phyloP scores from a whole-genome alignment of 2,113 vertebrate species.

The Sebastes fasciatus region DNA sequence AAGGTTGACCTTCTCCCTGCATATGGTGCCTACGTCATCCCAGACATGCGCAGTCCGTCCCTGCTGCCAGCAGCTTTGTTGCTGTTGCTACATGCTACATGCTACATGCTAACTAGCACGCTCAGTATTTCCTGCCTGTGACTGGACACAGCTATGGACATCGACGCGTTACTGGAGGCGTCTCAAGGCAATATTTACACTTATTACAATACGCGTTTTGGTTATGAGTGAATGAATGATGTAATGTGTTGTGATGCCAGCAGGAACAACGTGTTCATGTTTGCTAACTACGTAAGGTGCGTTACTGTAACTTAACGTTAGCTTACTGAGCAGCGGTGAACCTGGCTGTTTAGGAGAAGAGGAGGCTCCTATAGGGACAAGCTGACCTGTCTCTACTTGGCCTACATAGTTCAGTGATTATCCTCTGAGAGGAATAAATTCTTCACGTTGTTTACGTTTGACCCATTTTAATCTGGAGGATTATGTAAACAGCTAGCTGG shows the following conservation, averaged over 20 bases:
- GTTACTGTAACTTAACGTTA: slow-evolving; percentile 44
- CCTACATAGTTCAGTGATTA: neutral
- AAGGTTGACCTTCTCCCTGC: slow-evolving; percentile 48
- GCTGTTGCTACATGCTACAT: slow-evolving; percentile 33
- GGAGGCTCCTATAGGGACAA: neutral
- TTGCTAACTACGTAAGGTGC: slow-evolving; percentile 57
- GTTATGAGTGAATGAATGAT: neutral
- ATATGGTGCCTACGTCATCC: slow-evolving; percentile 31
- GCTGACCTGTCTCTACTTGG: neutral
- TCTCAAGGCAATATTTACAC: slow-evolving; percentile 86
- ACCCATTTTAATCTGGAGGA: neutral
- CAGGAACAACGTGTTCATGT: slow-evolving; percentile 4
- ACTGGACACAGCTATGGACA: slow-evolving; percentile 88
- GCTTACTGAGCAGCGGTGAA: slow-evolving; percentile 25
- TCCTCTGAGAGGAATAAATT: neutral
- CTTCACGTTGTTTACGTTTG: neutral
- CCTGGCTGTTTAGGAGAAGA: slow-evolving; percentile 5
- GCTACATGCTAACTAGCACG: slow-evolving; percentile 81
- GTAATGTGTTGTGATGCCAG: neutral
- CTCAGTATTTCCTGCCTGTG: slow-evolving; percentile 71
- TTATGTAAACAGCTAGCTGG: slow-evolving; percentile 56
- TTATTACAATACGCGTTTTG: neutral
- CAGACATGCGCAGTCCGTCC: slow-evolving; percentile 64
- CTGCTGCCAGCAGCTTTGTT: slow-evolving; percentile 62
- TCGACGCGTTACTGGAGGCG: slow-evolving; percentile 90